Conservation (phyloP, 2,113 vertebrate genomes). For the Lampris incognitus region DNA sequence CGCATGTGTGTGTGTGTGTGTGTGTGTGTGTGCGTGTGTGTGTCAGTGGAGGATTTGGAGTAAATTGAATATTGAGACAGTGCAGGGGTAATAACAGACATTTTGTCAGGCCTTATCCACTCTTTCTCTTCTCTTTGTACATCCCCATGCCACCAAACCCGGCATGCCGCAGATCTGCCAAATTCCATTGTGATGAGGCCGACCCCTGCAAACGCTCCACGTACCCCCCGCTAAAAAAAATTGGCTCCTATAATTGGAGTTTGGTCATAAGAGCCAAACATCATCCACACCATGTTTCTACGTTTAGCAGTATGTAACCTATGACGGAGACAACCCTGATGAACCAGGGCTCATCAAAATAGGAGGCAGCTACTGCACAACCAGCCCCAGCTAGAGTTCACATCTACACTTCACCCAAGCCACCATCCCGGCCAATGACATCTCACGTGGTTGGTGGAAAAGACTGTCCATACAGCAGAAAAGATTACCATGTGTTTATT, state of each 20-base stretch:
- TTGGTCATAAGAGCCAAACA: slow-evolving; percentile 37
- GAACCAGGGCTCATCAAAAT: neutral
- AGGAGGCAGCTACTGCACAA: too few species aligned
- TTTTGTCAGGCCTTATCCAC: slow-evolving; percentile 31
- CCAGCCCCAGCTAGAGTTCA: too few species aligned
- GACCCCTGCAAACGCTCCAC: slow-evolving; percentile 37
- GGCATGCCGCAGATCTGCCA: slow-evolving; percentile 45
- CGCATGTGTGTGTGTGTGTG: neutral
- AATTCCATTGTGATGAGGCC: slow-evolving; percentile 63
- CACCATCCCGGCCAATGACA: too few species aligned
- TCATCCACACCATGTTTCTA: slow-evolving; percentile 18
- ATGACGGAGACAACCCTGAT: neutral
- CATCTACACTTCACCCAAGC: too few species aligned
- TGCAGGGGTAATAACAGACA: neutral
- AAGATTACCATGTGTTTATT: neutral
- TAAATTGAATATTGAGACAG: neutral
- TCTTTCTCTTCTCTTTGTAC: slow-evolving; percentile 43
- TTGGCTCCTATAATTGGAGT: slow-evolving; percentile 41
- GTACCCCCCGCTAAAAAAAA: neutral
- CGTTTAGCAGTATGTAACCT: slow-evolving; percentile 8
- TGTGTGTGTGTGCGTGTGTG: slow-evolving; percentile 5
- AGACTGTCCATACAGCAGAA: too few species aligned
- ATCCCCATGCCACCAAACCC: slow-evolving; percentile 49
- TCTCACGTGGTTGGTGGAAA: too few species aligned
- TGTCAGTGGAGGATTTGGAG: neutral